phyloP scores from a whole-genome alignment of 2,888 invertebrate genomes.

The Orthonychiurus folsomi region DNA sequence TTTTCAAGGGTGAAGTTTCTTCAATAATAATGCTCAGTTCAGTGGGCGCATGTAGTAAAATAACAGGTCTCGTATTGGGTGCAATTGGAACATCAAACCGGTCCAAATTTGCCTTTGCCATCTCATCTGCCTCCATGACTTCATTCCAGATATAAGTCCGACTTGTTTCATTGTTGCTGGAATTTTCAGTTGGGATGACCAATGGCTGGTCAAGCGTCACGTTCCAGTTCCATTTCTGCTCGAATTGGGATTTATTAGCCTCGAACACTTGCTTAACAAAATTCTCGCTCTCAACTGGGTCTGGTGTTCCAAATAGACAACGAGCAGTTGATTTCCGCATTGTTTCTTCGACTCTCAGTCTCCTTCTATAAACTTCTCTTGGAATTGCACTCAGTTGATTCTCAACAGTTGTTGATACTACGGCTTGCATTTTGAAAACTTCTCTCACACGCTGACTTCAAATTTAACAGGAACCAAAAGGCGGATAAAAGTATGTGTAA shows the following conservation, averaged over 20 bases:
- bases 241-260: constrained; percentile 17
- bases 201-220: constrained; percentile 19
- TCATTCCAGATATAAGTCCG: constrained; percentile 22
- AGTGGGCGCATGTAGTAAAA: not conserved
- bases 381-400: not conserved
- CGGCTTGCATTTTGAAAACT: not conserved
- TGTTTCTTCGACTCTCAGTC: not conserved
- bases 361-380: not conserved
- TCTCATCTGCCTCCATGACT: constrained; percentile 13
- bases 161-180: too few relatives aligned
- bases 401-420: not conserved
- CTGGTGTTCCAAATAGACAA: constrained; percentile 23
- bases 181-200: not conserved
- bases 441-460: too few relatives aligned
- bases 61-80: not conserved
- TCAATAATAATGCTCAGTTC: not conserved
- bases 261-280: constrained; percentile 18
- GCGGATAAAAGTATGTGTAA: too few relatives aligned
- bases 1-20: not conserved
- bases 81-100: not conserved
- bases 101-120: constrained; percentile 20
- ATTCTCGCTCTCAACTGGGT: constrained; percentile 14
- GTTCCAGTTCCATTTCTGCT: constrained; percentile 23
- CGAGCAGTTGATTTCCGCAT: constrained; percentile 9
- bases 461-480: too few relatives aligned